Evolutionary conservation across 2,888 invertebrate species (phyloP), one percentile per base, ranked within the genome.

Genomic region (Torymus auratus): DNA sequence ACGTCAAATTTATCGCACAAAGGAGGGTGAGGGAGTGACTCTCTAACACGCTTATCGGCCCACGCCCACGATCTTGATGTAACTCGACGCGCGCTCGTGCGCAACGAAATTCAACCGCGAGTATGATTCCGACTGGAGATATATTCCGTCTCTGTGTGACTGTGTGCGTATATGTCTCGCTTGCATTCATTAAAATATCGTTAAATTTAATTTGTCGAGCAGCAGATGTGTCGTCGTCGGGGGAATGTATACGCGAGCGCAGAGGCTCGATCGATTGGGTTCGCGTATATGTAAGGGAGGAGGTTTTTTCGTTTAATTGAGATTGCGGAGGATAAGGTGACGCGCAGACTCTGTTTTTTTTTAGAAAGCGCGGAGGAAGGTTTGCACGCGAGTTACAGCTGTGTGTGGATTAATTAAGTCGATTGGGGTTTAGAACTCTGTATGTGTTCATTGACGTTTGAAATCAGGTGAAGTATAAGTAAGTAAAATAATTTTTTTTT

Each of bases 121-220:
- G n/a, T n/a, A 61, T n/a, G 67, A 73, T 55, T 61, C 13, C 55
- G 14, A 13, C 11, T 13, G 53, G 50, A 61, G 68, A 61, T 61
- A 68, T 12, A 4, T 3, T 28, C 28, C 7, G 7, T 41, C 41
- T 41, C 41, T 41, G 41, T 41, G 7, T 41, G 7, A 7, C 3
- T 28, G 7, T 41, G 7, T 41, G 7, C 7, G 41, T 28, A 28
- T 41, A 7, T 41, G 41, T 41, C 41, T 41, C 41, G 55, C 56
- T 23, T 69, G 70, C 79, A 73, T 80, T 80, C 75, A 75, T 80
- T 80, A 80, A 75, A 80, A 75, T 71, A 75, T 75, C 80, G 80
- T 80, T 80, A 58, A 61, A 80, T 80, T 80, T 62, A 65, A 80
- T 80, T 75, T 60, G 67, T 58, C 11, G 61, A 58, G 70, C 60